These are phyloP conservation scores for Nesospiza acunhae DNA, from an alignment of 2,113 vertebrate genomes.

Conservation along the genomic window DNA sequence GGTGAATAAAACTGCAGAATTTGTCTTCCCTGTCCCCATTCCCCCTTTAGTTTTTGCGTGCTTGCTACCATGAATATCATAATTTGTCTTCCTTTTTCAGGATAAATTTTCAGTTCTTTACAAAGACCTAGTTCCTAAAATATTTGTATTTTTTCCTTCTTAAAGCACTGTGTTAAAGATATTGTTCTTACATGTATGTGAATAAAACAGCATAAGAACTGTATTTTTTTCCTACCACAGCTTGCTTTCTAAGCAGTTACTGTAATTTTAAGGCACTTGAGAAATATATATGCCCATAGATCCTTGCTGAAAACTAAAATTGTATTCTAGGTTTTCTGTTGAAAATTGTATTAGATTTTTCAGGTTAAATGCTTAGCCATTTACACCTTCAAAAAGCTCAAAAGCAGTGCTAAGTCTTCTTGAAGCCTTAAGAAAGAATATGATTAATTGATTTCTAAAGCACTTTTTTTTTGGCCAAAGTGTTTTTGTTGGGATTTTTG, in stretches of 20 bases:
- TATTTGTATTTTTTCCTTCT: neutral
- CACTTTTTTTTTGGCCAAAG: neutral
- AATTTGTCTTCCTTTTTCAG: neutral
- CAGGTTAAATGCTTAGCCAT: neutral
- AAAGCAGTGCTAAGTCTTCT: neutral
- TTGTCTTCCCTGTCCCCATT: neutral
- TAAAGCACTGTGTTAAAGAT: neutral
- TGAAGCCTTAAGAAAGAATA: neutral
- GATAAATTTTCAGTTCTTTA: neutral
- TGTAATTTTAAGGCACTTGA: neutral
- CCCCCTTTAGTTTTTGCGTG: neutral
- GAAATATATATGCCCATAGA: neutral
- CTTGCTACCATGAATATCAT: fast-evolving
- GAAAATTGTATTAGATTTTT: neutral
- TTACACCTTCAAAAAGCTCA: neutral
- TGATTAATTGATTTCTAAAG: neutral
- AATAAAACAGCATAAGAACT: neutral
- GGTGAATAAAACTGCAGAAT: neutral
- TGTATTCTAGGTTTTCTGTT: neutral
- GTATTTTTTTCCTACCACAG: neutral
- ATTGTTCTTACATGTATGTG: neutral
- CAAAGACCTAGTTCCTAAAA: neutral
- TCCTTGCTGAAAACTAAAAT: neutral
- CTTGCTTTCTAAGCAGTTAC: neutral
- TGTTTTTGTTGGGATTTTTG: neutral